phyloP scores from a whole-genome alignment of 2,888 invertebrate genomes.

The Pyrgus malvae region DNA sequence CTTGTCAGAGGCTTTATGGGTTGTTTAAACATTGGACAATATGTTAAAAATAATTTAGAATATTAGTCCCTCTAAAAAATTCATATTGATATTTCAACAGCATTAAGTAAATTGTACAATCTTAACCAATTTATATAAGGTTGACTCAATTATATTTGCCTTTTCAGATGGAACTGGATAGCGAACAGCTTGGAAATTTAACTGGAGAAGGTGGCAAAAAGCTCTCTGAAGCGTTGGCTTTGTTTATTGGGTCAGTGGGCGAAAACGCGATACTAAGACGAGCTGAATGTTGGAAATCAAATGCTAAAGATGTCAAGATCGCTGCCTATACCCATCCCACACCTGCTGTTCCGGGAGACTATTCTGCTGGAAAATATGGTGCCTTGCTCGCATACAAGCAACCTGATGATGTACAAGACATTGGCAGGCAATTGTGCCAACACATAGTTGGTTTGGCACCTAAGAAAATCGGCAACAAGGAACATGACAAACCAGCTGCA shows the following conservation, averaged over 20 bases:
- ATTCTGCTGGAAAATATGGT: constrained; percentile 91
- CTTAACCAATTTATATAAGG: too few species aligned
- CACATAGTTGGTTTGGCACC: constrained; percentile 96
- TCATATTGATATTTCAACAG: too few species aligned
- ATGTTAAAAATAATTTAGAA: too few species aligned
- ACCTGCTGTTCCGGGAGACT: constrained; percentile 65
- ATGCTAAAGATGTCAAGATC: constrained; percentile 73
- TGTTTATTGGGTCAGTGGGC: constrained; percentile 93
- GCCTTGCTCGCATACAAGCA: constrained; percentile 88
- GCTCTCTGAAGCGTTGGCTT: constrained; percentile 90
- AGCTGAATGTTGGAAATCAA: constrained; percentile 88
- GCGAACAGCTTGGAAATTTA: constrained; percentile 86
- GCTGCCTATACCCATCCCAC: constrained; percentile 92
- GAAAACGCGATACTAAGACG: constrained; percentile 93
- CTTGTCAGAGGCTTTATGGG: too few species aligned
- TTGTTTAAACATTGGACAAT: too few species aligned
- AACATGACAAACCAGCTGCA: constrained; percentile 82
- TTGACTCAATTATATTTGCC: neutral
- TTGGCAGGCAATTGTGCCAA: constrained; percentile 92
- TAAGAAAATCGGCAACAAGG: constrained; percentile 85
- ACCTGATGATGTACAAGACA: constrained; percentile 56
- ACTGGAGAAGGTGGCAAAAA: constrained; percentile 84
- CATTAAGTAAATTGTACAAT: too few species aligned
- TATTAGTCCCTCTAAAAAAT: too few species aligned
- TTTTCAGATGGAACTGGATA: constrained; percentile 83